Base-by-base conservation (phyloP, 2,113 vertebrate genomes). In the Pelecanus crispus region DNA sequence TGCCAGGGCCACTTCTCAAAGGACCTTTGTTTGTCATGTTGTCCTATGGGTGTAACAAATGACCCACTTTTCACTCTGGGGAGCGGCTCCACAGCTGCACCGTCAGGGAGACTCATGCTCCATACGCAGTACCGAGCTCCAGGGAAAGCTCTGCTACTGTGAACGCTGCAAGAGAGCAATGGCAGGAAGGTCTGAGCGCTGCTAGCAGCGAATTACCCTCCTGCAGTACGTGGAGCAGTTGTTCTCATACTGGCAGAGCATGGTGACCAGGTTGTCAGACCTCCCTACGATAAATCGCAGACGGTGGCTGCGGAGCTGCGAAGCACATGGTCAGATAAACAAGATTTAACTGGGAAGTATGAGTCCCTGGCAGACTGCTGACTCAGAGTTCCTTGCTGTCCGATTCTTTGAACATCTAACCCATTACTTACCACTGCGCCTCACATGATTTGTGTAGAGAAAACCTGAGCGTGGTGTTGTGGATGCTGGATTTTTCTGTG, bases 281-380 rank as follows among this genome's bases (percentile, higher is more conserved):
- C 44, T 81, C 24, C 55, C 31, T 40, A 31, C 36, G 34, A 59
- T 11, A 52, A 90, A 65, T 11, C 6, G 2, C 52, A 75, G 85
- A 49, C 2, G 1, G 11, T 45, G 29, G 49, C 8, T 52, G 38
- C 0, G 0, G 53, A 68, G 55, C 63, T 83, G 82, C 0, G 0
- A 88, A 65, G 72, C 71, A 45, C 6, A 1, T 34, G 80, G 40
- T 52, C 47, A 58, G 34, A 49, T 81, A 90, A 92, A 92, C 34
- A 62, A 73, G 67, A 66, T 80, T 68, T 78, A 79, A 56, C 45
- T 53, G 28, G 47, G 71, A 14, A 58, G 38, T 34, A 4, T 4
- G 72, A 70, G 81, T 50, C 59, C 50, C 28, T 2, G 3, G 20
- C 45, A 86, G 75, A 53, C 58, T 83, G 75, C 91, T 93, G 75